These are phyloP conservation scores for Otus sunia DNA, from an alignment of 2,113 vertebrate species.

Conservation along the genomic window DNA sequence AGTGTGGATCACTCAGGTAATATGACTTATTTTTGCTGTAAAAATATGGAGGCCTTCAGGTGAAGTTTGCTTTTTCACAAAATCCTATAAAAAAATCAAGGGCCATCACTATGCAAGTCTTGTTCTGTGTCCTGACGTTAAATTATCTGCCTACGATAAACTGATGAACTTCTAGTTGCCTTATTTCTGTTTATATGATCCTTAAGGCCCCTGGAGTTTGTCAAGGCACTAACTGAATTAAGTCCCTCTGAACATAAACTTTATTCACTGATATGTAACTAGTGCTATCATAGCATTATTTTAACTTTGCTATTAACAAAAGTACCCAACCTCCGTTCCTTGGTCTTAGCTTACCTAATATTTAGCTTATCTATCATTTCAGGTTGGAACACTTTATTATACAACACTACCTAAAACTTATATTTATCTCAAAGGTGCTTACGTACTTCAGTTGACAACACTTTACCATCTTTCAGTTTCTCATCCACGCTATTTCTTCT, in stretches of 20 bases:
- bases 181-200: not conserved
- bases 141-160: not conserved
- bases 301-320: not conserved
- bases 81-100: not conserved
- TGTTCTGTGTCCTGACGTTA: not conserved
- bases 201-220: not conserved
- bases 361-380: too few species aligned
- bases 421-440: not conserved
- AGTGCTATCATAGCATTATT: not conserved
- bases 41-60: not conserved
- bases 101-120: not conserved
- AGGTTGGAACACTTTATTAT: not conserved
- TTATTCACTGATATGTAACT: not conserved
- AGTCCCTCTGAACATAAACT: not conserved
- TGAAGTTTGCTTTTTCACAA: not conserved
- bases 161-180: not conserved
- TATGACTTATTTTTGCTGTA: not conserved
- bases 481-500: constrained; percentile 78
- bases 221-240: not conserved
- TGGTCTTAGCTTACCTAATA: not conserved
- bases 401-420: not conserved
- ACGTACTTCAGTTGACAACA: constrained; percentile 84
- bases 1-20: not conserved
- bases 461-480: constrained; percentile 79
- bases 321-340: not conserved